These are phyloP conservation scores for Naja naja DNA, from an alignment of 2,113 vertebrate genomes.

Conservation along the genomic window DNA sequence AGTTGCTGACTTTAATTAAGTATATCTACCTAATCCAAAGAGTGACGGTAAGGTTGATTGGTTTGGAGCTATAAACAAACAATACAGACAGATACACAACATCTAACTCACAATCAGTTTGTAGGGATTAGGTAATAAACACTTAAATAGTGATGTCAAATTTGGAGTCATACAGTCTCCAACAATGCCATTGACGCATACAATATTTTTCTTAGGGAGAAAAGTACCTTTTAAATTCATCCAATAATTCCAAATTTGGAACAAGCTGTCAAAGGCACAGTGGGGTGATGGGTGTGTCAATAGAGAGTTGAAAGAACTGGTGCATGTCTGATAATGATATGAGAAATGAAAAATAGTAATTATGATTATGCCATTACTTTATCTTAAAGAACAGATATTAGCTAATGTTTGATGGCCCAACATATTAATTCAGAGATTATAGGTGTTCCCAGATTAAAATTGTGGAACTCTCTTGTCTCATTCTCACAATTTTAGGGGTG, in stretches of 20 bases:
- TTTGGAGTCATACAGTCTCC: background rate
- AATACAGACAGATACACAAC: background rate
- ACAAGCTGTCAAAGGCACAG: background rate
- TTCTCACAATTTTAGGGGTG: background rate
- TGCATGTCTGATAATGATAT: background rate
- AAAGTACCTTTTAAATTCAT: background rate
- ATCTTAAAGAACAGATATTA: background rate
- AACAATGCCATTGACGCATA: background rate
- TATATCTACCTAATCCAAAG: background rate
- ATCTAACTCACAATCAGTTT: background rate
- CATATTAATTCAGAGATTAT: background rate
- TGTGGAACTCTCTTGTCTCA: background rate
- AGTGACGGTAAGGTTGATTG: background rate
- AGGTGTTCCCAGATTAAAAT: background rate
- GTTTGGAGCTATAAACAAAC: background rate
- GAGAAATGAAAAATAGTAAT: constrained; percentile 7
- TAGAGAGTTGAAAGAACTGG: background rate
- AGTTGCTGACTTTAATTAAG: background rate
- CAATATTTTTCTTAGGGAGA: background rate
- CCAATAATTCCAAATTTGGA: background rate
- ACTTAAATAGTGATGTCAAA: background rate
- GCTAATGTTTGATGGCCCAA: background rate
- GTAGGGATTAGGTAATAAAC: background rate
- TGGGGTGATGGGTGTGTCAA: background rate
- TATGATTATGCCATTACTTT: background rate